Conservation (phyloP, 2,113 vertebrate genomes). For the Sminthopsis crassicaudata region DNA sequence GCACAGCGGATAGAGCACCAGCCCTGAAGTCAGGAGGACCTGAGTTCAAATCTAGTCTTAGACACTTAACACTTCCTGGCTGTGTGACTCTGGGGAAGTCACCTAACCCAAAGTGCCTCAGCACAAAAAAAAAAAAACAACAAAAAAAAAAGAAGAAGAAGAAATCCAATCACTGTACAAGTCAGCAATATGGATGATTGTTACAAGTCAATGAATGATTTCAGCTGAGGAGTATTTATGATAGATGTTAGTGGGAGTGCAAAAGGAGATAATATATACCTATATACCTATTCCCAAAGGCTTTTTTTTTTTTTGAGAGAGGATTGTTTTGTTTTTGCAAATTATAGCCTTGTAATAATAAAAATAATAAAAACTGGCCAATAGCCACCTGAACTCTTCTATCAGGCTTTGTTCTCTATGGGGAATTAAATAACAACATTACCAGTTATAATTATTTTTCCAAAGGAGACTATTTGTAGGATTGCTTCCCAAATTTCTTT, state of each 20-base stretch:
- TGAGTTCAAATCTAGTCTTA: no score
- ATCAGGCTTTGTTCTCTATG: neutral
- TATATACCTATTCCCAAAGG: neutral
- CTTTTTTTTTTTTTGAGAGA: neutral
- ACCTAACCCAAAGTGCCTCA: no score
- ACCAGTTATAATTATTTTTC: neutral
- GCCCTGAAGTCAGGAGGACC: no score
- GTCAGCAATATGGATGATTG: neutral
- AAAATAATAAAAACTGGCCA: neutral
- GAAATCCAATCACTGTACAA: neutral
- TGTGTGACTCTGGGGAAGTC: no score
- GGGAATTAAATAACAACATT: neutral
- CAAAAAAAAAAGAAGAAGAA: neutral
- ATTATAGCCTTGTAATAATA: neutral
- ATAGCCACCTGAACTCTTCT: neutral
- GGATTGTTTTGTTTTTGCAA: neutral
- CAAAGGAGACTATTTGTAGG: neutral
- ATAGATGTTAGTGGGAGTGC: neutral
- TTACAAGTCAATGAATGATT: neutral
- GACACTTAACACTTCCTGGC: no score
- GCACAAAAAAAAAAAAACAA: no score
- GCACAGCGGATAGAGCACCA: no score
- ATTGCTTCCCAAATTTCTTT: neutral
- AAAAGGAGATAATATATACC: neutral
- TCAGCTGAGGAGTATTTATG: neutral